phyloP scores from a whole-genome alignment of 2,888 invertebrate species.

The Drosophila anomalata region DNA sequence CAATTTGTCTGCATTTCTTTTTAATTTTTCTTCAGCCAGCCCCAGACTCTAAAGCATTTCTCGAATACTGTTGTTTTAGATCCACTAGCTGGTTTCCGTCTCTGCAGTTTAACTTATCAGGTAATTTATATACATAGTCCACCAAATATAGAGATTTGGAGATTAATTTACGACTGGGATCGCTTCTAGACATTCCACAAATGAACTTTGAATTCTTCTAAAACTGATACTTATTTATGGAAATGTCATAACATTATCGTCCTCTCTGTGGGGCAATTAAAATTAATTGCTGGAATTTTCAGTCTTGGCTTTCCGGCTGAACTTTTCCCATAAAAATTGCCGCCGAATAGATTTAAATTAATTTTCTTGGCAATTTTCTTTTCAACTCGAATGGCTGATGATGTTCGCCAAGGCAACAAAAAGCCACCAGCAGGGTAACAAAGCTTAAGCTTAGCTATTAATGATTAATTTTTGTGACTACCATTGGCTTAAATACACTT shows the following conservation, averaged over 20 bases:
- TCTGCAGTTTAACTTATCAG: constrained; percentile 53
- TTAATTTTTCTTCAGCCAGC: constrained; percentile 7
- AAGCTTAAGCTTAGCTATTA: constrained; percentile 54
- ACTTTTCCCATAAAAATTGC: constrained; percentile 61
- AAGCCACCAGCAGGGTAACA: constrained; percentile 12
- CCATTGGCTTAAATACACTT: constrained; percentile 10
- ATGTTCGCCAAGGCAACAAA: constrained; percentile 28
- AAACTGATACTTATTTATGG: constrained; percentile 57
- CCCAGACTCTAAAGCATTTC: constrained; percentile 28
- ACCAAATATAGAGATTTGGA: constrained; percentile 15
- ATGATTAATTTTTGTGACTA: constrained; percentile 66
- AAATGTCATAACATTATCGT: constrained; percentile 68
- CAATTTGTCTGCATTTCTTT: constrained; percentile 40
- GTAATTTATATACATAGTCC: constrained; percentile 52
- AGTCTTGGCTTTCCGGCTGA: constrained; percentile 18
- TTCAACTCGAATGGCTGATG: constrained; percentile 13
- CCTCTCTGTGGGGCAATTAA: constrained; percentile 57
- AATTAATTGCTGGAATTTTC: constrained; percentile 67
- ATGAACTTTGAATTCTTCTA: constrained; percentile 22
- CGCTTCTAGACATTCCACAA: background rate
- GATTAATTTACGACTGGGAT: constrained; percentile 24
- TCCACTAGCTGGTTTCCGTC: constrained; percentile 15
- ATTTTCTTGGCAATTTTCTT: constrained; percentile 59
- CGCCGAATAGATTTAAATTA: constrained; percentile 69
- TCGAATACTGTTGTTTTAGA: constrained; percentile 47